These are phyloP conservation scores for Pandion haliaetus DNA, from an alignment of 2,113 vertebrate species.

Conservation along the genomic window DNA sequence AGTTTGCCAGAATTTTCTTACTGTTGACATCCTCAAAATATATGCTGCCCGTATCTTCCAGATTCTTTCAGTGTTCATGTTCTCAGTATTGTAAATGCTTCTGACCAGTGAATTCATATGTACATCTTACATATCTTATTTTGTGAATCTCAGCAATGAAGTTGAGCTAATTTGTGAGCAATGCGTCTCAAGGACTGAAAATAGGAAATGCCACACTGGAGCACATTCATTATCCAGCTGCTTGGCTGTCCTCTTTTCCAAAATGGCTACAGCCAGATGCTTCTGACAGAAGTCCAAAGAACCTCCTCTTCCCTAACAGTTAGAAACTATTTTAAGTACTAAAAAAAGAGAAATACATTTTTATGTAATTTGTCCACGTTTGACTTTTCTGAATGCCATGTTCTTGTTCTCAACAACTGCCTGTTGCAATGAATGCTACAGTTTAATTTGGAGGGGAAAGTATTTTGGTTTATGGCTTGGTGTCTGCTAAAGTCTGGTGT, in stretches of 20 bases:
- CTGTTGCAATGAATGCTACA: background rate
- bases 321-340: background rate
- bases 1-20: conserved; percentile 4
- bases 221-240: background rate
- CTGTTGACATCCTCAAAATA: background rate
- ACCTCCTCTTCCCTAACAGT: background rate
- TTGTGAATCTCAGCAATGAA: background rate
- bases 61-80: background rate
- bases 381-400: background rate
- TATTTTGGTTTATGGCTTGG: background rate
- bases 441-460: background rate
- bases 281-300: background rate
- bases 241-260: background rate
- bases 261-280: background rate
- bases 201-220: background rate
- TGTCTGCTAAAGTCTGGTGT: background rate
- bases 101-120: background rate
- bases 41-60: background rate
- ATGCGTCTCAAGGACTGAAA: background rate
- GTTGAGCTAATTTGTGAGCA: background rate
- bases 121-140: background rate
- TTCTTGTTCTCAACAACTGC: background rate
- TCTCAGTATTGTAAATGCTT: background rate
- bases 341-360: background rate
- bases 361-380: background rate